phyloP scores from a whole-genome alignment of 1,140 invertebrate genomes.

The Papilio helenus region DNA sequence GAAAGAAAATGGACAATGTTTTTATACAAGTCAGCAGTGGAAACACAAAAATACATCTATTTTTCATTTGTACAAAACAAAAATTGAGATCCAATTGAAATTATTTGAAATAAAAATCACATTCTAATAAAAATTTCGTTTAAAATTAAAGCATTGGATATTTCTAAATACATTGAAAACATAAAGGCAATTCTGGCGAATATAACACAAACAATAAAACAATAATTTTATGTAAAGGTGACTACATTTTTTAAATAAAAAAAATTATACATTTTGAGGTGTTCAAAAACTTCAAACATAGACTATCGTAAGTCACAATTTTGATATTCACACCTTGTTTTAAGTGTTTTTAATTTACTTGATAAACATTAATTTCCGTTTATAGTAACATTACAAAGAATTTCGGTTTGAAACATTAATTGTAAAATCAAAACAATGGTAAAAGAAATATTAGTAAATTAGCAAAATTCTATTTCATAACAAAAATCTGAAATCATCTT shows the following conservation, averaged over 20 bases:
- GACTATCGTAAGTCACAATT: no score
- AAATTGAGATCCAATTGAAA: conserved; percentile 62
- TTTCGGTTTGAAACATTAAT: no score
- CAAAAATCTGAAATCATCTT: no score
- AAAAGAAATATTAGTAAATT: no score
- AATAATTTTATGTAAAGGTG: conserved; percentile 18
- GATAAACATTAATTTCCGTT: no score
- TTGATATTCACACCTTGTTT: no score
- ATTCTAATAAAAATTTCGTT: conserved; percentile 48
- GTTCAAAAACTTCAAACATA: no score
- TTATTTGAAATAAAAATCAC: conserved; percentile 34
- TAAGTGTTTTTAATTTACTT: no score
- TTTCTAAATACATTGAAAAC: conserved; percentile 46
- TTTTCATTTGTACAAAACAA: conserved; percentile 64
- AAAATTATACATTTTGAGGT: neutral
- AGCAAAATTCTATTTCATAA: no score
- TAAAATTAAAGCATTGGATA: conserved; percentile 50
- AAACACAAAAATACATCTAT: conserved; percentile 31
- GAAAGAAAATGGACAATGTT: neutral
- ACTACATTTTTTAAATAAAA: neutral
- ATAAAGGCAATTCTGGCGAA: conserved; percentile 68
- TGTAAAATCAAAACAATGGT: no score
- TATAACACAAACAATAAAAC: neutral
- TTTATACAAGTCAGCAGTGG: neutral
- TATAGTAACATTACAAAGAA: no score